Percentiles rank a stretch among this genome's conserved stretches.
phyloP scores from a whole-genome alignment of 2,113 vertebrate genomes.

The Heterochromis multidens region DNA sequence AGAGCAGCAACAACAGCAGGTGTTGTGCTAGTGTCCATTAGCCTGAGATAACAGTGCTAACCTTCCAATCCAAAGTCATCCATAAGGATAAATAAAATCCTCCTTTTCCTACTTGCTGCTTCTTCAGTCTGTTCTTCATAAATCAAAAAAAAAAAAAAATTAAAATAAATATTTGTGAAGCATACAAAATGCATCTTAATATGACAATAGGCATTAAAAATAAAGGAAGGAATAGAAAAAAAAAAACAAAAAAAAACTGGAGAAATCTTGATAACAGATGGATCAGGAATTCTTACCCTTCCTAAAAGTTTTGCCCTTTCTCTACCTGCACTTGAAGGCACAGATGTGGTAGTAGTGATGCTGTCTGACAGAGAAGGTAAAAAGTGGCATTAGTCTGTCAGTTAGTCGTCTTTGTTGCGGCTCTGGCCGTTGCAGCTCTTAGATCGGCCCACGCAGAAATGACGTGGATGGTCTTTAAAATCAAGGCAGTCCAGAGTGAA shows the following conservation, averaged over 20 bases:
- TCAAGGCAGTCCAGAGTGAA: conserved; percentile 81
- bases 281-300: neutral
- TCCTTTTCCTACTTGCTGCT: neutral
- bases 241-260: neutral
- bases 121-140: neutral
- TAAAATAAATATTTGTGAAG: conserved; percentile 9
- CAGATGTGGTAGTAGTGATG: neutral
- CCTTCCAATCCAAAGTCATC: neutral
- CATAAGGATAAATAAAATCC: neutral
- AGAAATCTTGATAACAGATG: neutral
- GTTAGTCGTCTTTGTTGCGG: conserved; percentile 44
- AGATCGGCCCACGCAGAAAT: conserved; percentile 20
- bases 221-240: neutral
- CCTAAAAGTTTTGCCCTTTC: neutral
- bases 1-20: neutral
- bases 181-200: neutral
- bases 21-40: neutral
- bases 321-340: conserved; percentile 35
- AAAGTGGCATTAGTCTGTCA: neutral
- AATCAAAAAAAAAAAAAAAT: neutral
- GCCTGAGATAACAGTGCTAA: conserved; percentile 12
- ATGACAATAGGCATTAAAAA: neutral
- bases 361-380: neutral
- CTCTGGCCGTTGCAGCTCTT: conserved; percentile 77
- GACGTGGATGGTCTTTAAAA: conserved; percentile 63